Percentiles rank a stretch among this genome's conserved stretches.
Evolutionary conservation across 2,888 invertebrate species (phyloP).

Genomic region (Danaus chrysippus): DNA sequence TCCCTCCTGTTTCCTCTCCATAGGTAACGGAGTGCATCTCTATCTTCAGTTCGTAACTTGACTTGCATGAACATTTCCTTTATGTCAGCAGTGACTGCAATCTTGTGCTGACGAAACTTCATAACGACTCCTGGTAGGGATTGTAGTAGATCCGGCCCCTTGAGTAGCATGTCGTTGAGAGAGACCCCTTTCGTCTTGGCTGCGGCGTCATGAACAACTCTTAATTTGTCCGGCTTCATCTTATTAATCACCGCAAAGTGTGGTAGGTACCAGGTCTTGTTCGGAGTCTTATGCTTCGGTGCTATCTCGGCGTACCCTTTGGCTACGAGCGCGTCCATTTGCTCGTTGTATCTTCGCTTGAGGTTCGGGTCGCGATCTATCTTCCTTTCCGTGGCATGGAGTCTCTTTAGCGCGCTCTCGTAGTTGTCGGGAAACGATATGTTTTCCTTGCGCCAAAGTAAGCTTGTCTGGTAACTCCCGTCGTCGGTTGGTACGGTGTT

Average conservation of each 20-base stretch:
- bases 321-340: background rate
- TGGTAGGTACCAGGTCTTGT: too few species aligned
- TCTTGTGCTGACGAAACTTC: slow-evolving; percentile 26
- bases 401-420: background rate
- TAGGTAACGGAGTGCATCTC: too few species aligned
- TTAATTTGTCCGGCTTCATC: background rate
- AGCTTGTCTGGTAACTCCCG: background rate
- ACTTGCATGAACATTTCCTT: too few species aligned
- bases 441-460: background rate
- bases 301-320: too few species aligned
- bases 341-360: background rate
- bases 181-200: background rate
- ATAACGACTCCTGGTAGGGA: slow-evolving; percentile 28
- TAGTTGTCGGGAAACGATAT: background rate
- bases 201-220: slow-evolving; percentile 3
- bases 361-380: background rate
- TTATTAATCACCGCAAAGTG: background rate
- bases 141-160: too few species aligned
- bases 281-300: too few species aligned
- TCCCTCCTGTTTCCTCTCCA: too few species aligned
- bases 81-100: too few species aligned
- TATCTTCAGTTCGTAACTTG: too few species aligned
- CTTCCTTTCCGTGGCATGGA: background rate
- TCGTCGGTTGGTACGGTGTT: too few species aligned
- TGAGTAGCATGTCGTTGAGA: slow-evolving; percentile 6